Conservation (phyloP, 2,113 vertebrate species). For the Antechinus flavipes region DNA sequence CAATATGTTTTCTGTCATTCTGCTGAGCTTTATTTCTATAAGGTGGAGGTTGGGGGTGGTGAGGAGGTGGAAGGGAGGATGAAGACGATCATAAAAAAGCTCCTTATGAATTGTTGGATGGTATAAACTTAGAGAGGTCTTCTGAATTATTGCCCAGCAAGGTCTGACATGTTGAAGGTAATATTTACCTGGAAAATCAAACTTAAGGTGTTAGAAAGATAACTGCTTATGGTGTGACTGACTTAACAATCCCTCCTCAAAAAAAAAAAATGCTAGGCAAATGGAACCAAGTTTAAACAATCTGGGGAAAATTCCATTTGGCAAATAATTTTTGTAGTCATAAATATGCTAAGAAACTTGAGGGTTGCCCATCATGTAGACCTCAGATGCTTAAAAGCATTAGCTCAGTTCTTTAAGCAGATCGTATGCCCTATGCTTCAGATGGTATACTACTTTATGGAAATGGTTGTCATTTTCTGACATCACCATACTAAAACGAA, state of each 20-base stretch:
- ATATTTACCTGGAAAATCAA: neutral
- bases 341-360: neutral
- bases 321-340: neutral
- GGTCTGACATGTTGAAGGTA: neutral
- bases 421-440: neutral
- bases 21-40: neutral
- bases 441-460: neutral
- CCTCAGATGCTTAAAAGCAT: neutral
- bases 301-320: neutral
- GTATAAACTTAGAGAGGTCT: neutral
- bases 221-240: neutral
- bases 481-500: neutral
- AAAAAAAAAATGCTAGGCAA: conserved; percentile 8
- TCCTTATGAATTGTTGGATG: neutral
- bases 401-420: neutral
- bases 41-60: neutral
- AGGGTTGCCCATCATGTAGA: neutral
- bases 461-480: neutral
- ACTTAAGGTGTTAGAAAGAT: neutral
- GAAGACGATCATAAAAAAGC: neutral
- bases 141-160: neutral
- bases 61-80: neutral
- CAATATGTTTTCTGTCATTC: neutral
- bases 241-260: neutral
- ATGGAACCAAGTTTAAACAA: neutral